phyloP scores from a whole-genome alignment of 2,797 vertebrate species.

The Rhincodon typus region DNA sequence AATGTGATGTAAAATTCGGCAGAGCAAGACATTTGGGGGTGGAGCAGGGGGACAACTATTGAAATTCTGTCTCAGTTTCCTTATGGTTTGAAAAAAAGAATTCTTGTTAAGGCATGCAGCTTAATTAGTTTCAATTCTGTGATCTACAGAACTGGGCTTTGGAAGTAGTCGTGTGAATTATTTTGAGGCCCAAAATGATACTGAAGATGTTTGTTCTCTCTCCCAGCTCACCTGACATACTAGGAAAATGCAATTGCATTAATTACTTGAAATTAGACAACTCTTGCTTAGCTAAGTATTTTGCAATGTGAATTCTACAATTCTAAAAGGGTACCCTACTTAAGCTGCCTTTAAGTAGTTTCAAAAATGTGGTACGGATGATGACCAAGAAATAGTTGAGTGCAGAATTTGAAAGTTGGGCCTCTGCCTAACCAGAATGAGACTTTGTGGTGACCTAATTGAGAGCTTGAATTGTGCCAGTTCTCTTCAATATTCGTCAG shows the following conservation, averaged over 20 bases:
- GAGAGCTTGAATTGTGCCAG: neutral
- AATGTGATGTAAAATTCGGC: too few species aligned
- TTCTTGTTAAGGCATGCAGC: too few species aligned
- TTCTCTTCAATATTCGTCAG: neutral
- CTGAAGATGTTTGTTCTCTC: neutral
- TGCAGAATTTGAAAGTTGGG: neutral
- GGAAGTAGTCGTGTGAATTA: neutral
- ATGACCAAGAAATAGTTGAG: neutral
- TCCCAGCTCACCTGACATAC: neutral
- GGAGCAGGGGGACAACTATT: too few species aligned
- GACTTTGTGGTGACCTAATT: neutral
- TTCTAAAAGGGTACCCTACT: neutral
- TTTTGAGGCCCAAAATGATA: neutral
- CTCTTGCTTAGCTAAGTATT: neutral
- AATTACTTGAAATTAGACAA: neutral
- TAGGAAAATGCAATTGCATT: neutral
- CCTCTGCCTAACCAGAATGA: too few species aligned
- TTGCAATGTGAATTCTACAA: neutral
- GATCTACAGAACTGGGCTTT: neutral
- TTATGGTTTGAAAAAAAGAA: neutral
- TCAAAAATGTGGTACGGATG: neutral
- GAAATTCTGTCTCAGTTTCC: neutral
- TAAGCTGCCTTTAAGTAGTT: neutral
- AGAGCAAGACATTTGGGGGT: too few species aligned
- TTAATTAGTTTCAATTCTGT: too few species aligned